Conservation (phyloP, 2,888 invertebrate species). For the Phasia obesa region DNA sequence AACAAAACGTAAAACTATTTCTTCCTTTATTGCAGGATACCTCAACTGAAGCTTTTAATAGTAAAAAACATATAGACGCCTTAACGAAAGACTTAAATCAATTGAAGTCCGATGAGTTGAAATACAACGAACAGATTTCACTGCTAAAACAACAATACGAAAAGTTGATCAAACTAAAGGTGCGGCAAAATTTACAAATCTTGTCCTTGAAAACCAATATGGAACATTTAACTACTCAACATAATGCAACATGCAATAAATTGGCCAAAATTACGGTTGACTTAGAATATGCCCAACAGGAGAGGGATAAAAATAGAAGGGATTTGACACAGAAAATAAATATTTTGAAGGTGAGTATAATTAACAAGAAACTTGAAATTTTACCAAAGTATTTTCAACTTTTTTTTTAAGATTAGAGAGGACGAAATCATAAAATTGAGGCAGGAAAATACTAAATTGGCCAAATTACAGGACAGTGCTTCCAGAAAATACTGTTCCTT, state of each 20-base stretch:
- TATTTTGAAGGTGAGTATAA: conserved; percentile 77
- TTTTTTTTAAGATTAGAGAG: conserved; percentile 78
- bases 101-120: conserved; percentile 77
- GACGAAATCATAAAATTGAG: conserved; percentile 80
- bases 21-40: conserved; percentile 76
- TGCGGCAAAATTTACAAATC: conserved; percentile 81
- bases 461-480: conserved; percentile 79
- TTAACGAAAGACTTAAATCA: conserved; percentile 77
- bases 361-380: too few species aligned
- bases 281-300: conserved; percentile 79
- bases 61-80: conserved; percentile 79
- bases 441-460: conserved; percentile 78
- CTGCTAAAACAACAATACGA: conserved; percentile 76
- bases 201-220: conserved; percentile 80
- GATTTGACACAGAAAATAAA: conserved; percentile 79
- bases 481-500: conserved; percentile 78
- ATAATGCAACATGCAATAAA: conserved; percentile 79
- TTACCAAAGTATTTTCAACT: too few species aligned
- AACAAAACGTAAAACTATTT: neutral
- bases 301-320: conserved; percentile 79
- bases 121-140: conserved; percentile 77
- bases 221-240: conserved; percentile 79
- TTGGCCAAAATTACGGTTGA: conserved; percentile 80
- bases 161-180: conserved; percentile 78
- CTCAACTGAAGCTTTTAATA: conserved; percentile 80